Evolutionary conservation across 37 sponge, comb jelly and placozoan genomes (phyloP), one percentile per base, ranked within the genome.

Genomic region (Lycopodina hypogea): DNA sequence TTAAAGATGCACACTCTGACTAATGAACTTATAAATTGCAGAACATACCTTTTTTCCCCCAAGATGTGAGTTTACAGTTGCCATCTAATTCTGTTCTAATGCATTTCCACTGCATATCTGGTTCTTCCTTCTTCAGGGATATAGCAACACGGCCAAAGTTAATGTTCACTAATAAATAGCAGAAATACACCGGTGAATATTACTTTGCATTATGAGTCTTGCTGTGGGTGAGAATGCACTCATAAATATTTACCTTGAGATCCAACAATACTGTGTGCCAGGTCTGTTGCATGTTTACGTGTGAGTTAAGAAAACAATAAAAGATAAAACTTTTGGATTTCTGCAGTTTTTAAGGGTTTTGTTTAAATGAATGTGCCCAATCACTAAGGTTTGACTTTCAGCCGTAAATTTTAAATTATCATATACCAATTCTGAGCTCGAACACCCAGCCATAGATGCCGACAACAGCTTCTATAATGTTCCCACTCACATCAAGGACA

Each of bases 381-480:
- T 9, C 28, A 70, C 48, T 70, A n/a, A n/a, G n/a, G n/a, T n/a
- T n/a, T n/a, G n/a, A n/a, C n/a, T n/a, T n/a, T n/a, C n/a, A n/a
- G n/a, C n/a, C n/a, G n/a, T n/a, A n/a, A n/a, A n/a, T n/a, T n/a
- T n/a, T n/a, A n/a, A n/a, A n/a, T n/a, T n/a, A n/a, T n/a, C n/a
- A 62, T 82, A 33, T 42, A 87, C 82, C 82, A 33, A 87, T 57
- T 28, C 72, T 81, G 21, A 91, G 30, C 30, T 86, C 63, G 32
- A 79, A 83, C 7, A 82, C 74, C 80, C 81, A 80, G 62, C 74
- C 79, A 52, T 65, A 78, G 36, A 91, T 53, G 42, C 69, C 57
- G 26, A 91, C 36, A 11, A 61, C 36, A 3, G 77, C 87, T 51
- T 86, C 81, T 33, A 87, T 76, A 0, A 1, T 24, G 22, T 17